phyloP scores from a whole-genome alignment of 2,113 vertebrate genomes.

The Atlantisia rogersi region DNA sequence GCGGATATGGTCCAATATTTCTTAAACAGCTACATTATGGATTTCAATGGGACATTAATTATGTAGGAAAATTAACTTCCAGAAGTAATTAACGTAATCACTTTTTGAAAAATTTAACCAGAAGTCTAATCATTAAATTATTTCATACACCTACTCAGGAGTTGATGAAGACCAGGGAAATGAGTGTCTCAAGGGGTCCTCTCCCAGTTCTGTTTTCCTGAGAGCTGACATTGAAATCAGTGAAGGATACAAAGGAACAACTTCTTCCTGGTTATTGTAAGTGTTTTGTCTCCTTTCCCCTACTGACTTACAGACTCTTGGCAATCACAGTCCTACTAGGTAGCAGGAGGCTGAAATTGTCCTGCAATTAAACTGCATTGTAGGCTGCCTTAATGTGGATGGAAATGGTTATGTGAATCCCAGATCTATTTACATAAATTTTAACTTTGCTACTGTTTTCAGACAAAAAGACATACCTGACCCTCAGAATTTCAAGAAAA shows the following conservation, averaged over 20 bases:
- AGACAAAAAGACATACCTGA: neutral
- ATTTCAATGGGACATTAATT: conserved; percentile 37
- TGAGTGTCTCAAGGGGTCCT: neutral
- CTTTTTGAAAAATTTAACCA: conserved; percentile 28
- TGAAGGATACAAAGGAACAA: neutral
- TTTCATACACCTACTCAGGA: neutral
- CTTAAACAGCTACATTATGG: neutral
- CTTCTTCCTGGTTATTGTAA: neutral
- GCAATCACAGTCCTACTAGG: neutral
- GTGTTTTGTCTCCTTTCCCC: neutral
- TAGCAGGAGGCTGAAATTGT: neutral
- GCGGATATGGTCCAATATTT: neutral
- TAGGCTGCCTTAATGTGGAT: neutral
- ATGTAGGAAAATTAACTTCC: conserved; percentile 39
- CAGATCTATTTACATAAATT: neutral
- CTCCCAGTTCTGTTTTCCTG: neutral
- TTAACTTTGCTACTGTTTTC: neutral
- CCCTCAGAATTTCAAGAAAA: neutral
- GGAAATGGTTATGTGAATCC: neutral
- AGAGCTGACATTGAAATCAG: neutral
- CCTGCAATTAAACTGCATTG: neutral
- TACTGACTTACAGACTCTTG: neutral
- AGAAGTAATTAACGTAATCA: conserved; percentile 48
- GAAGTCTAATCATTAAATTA: conserved; percentile 11
- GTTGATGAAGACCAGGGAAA: neutral